Conservation (phyloP, 2,797 vertebrate species). For the Sardinella longiceps region DNA sequence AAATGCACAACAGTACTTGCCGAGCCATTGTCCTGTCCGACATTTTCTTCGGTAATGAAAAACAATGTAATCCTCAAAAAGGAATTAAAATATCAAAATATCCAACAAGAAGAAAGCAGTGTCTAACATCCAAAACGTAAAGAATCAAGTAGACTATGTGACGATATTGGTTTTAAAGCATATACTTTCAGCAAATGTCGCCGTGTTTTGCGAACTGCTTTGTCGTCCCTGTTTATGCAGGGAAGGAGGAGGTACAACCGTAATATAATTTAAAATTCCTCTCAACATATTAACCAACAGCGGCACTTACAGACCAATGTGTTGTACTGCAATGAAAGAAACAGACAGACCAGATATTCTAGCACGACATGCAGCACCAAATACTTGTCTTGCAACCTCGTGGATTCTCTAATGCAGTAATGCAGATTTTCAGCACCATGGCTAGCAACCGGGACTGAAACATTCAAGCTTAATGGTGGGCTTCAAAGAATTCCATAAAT, state of each 20-base stretch:
- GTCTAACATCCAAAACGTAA: neutral
- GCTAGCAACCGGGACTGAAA: neutral
- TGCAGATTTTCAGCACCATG: neutral
- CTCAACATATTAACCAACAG: conserved; percentile 40
- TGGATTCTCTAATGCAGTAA: neutral
- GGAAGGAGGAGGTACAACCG: neutral
- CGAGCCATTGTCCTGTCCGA: conserved; percentile 32
- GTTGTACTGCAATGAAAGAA: conserved; percentile 33
- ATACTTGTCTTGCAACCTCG: neutral
- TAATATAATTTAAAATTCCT: neutral
- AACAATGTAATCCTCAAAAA: no score
- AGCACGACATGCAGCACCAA: neutral
- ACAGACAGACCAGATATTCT: neutral
- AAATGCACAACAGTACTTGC: conserved; percentile 32
- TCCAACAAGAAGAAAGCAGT: neutral
- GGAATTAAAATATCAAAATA: neutral
- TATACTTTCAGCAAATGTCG: neutral
- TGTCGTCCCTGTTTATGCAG: neutral
- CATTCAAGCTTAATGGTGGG: neutral
- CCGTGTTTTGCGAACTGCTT: neutral
- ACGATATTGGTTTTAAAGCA: neutral
- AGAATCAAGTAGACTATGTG: neutral
- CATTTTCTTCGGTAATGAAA: neutral
- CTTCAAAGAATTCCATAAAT: no score
- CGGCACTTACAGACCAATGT: conserved; percentile 39